phyloP scores from a whole-genome alignment of 2,113 vertebrate genomes.

The Clarias gariepinus region DNA sequence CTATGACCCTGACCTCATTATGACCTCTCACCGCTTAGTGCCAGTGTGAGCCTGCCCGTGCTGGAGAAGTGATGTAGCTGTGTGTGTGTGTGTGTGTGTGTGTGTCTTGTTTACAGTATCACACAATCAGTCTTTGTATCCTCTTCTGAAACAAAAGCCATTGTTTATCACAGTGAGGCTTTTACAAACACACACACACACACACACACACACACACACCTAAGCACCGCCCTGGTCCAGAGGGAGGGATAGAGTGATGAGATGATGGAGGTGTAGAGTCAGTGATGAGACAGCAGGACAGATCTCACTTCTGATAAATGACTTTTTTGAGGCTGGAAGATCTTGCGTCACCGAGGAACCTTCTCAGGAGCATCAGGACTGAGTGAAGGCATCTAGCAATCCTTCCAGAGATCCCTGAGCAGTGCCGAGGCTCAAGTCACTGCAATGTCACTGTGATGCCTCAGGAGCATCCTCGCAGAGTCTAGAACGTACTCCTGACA shows the following conservation, averaged over 20 bases:
- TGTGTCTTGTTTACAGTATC: conserved; percentile 28
- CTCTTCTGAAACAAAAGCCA: conserved; percentile 42
- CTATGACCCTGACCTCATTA: conserved; percentile 20
- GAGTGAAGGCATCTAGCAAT: background rate
- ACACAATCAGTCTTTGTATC: conserved; percentile 39
- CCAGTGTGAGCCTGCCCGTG: conserved; percentile 47
- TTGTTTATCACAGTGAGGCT: conserved; percentile 41
- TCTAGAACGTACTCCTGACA: background rate
- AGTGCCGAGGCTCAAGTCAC: background rate
- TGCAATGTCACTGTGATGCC: background rate
- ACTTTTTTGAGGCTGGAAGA: conserved; percentile 35
- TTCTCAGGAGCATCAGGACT: background rate
- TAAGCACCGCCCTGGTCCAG: conserved; percentile 5
- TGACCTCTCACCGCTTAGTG: conserved; percentile 30
- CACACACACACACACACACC: conserved; percentile 24
- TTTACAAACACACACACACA: conserved; percentile 37
- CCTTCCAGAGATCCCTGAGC: background rate
- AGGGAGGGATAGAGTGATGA: conserved; percentile 22
- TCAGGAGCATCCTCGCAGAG: too few species aligned
- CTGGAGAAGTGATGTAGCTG: conserved; percentile 11
- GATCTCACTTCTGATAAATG: conserved; percentile 23
- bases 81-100: conserved; percentile 6
- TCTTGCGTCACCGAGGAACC: background rate
- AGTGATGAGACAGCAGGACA: conserved; percentile 37
- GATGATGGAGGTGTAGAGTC: conserved; percentile 37